These are phyloP conservation scores for Heliconius hortense DNA, from an alignment of 2,888 invertebrate genomes.

Conservation along the genomic window DNA sequence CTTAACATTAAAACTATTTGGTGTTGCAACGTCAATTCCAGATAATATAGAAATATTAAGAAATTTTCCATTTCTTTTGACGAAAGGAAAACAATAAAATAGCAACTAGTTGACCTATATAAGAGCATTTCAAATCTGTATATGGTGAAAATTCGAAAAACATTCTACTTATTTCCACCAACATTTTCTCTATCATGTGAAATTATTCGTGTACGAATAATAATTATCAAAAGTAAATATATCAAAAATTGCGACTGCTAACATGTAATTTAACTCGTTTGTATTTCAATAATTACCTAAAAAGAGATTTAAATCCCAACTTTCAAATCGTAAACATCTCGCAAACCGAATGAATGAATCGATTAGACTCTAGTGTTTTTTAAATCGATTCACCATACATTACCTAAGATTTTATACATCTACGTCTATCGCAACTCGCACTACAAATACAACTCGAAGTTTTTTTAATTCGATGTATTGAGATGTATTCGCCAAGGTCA, in stretches of 20 bases:
- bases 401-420: conserved; percentile 28
- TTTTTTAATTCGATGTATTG: conserved; percentile 76
- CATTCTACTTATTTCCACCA: not conserved
- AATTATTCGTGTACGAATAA: not conserved
- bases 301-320: not conserved
- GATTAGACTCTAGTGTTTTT: not conserved
- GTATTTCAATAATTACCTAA: conserved; percentile 8
- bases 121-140: not conserved
- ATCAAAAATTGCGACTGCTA: conserved; percentile 18
- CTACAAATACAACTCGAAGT: conserved; percentile 56
- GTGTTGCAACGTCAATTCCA: conserved; percentile 19
- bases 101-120: not conserved
- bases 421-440: conserved; percentile 34
- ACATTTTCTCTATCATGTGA: not conserved
- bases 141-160: not conserved
- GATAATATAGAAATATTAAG: conserved; percentile 16
- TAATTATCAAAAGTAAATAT: conserved; percentile 22
- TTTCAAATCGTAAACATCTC: conserved; percentile 1
- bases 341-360: conserved; percentile 7
- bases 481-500: conserved; percentile 45
- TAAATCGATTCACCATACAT: conserved; percentile 7
- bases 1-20: conserved; percentile 11
- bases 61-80: conserved; percentile 4
- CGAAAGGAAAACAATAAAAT: not conserved
- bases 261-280: conserved; percentile 4